Base-by-base conservation (phyloP, 2,113 vertebrate species). In the Aythya baeri region DNA sequence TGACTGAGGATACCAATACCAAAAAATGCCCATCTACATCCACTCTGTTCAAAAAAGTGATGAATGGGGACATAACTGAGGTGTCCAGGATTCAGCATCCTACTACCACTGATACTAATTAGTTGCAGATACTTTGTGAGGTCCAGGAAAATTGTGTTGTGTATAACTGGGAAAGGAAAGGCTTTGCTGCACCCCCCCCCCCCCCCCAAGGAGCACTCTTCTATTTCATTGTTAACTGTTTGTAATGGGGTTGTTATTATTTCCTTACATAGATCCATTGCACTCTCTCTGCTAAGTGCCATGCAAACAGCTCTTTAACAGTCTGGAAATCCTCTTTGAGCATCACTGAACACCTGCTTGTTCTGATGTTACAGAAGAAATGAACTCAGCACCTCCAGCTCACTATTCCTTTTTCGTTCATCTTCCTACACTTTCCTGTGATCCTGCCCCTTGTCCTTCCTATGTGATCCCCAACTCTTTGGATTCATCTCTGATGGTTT, bases 401-500 rank as follows among this genome's bases (percentile, higher is more conserved):
- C 59, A 20, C 41, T 25, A 15, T 22, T 68, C 68, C 65, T 27
- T n/a, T 68, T 10, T 14, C 18, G 16, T 7, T 57, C 3, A 0
- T 26, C n/a, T 43, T 80, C 63, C 68, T 34, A 2, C 11, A 7
- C 43, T 31, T 54, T 52, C 18, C 49, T 44, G 25, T 9, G 15
- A 44, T 8, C 13, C 4, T 43, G 66, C 27, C 71, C 26, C 31
- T 61, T 16, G 12, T 29, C 58, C 32, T 55, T 44, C 27, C n/a
- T 11, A n/a, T 2, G 0, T 8, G 29, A 70, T 10, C 26, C 18
- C 34, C 1, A 15, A 6, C 62, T 55, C 50, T 27, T 4, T 25
- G 41, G 46, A 36, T 50, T 26, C 46, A 32, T 50, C 25, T 62
- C 29, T 9, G 13, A 16, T 1, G 0, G 11, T 59, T 26, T 73